phyloP scores from a whole-genome alignment of 1,140 invertebrate species.

The Drosophila simulans region DNA sequence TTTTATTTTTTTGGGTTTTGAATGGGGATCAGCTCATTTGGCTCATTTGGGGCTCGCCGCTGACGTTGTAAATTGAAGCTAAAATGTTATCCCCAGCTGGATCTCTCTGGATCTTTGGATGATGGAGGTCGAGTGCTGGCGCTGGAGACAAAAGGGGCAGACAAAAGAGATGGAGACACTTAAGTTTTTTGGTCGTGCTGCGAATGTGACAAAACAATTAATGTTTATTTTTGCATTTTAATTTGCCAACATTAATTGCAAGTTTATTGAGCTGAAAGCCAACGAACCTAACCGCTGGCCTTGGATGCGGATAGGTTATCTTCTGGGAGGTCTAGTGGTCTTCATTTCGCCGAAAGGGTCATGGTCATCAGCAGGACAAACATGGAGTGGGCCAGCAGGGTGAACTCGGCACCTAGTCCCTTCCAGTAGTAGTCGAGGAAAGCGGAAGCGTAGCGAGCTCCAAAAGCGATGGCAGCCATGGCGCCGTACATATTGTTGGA shows the following conservation, averaged over 20 bases:
- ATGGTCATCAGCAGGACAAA: constrained; percentile 66
- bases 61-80: constrained; percentile 46
- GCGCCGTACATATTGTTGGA: constrained; percentile 56
- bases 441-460: constrained; percentile 58
- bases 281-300: constrained; percentile 77
- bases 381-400: constrained; percentile 53
- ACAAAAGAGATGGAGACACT: constrained; percentile 33
- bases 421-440: constrained; percentile 63
- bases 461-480: constrained; percentile 66
- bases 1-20: background rate
- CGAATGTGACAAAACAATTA: constrained; percentile 74
- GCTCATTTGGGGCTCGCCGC: constrained; percentile 1
- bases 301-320: constrained; percentile 15
- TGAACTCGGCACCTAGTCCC: constrained; percentile 55
- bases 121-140: constrained; percentile 7
- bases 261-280: constrained; percentile 77
- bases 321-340: background rate
- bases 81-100: constrained; percentile 49
- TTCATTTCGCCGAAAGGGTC: constrained; percentile 51
- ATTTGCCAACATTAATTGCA: constrained; percentile 83
- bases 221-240: constrained; percentile 84
- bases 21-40: background rate
- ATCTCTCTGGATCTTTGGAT: constrained; percentile 19
- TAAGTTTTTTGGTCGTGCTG: constrained; percentile 47
- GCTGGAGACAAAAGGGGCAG: constrained; percentile 1